phyloP scores from a whole-genome alignment of 2,113 vertebrate genomes.

The Gallinago jamesoni region DNA sequence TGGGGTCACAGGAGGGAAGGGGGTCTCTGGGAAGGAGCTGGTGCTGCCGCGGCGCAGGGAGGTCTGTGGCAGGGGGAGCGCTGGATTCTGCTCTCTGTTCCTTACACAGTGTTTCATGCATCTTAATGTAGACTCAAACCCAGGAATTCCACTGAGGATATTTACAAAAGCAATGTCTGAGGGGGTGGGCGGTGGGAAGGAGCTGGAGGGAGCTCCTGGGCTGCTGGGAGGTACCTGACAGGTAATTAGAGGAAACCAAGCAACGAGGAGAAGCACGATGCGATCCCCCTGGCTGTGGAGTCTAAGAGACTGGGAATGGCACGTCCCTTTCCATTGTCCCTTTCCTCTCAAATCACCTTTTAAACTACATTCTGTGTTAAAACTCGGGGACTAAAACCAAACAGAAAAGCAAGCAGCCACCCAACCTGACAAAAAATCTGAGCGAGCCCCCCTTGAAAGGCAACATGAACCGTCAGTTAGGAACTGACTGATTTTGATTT shows the following conservation, averaged over 20 bases:
- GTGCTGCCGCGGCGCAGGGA: neutral
- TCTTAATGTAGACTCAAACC: neutral
- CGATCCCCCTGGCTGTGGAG: neutral
- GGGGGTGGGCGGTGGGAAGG: neutral
- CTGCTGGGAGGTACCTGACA: neutral
- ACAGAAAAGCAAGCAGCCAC: neutral
- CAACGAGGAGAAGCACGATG: neutral
- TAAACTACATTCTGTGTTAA: neutral
- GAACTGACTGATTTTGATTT: neutral
- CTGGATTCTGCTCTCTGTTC: neutral
- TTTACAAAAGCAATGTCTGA: neutral
- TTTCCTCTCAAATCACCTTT: neutral
- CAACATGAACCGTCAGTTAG: neutral
- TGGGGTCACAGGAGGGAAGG: neutral
- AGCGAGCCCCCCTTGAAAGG: neutral
- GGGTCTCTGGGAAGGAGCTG: neutral
- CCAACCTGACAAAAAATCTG: neutral
- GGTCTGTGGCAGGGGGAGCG: fast-evolving
- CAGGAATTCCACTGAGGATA: neutral
- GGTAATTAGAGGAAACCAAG: neutral
- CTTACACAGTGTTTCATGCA: neutral
- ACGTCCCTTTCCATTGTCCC: neutral
- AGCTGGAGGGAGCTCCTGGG: neutral
- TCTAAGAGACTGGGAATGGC: neutral
- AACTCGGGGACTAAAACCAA: neutral